Evolutionary conservation across 2,888 invertebrate species (phyloP).

Genomic region (Boloria selene): DNA sequence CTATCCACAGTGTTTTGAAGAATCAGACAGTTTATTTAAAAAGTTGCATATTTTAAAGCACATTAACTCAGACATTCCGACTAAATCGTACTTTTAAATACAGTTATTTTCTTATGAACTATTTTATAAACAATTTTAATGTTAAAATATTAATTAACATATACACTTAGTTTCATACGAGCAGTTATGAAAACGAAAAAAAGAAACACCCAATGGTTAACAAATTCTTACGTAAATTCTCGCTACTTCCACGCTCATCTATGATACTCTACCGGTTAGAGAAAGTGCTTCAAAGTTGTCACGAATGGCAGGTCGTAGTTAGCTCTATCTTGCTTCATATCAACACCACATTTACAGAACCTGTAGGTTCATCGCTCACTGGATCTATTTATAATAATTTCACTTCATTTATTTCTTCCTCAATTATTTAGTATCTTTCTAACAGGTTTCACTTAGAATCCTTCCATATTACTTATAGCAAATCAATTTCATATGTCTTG

Average conservation of each 20-base stretch:
- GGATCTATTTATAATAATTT: not conserved
- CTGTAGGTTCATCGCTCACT: not conserved
- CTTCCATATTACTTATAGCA: too few relatives aligned
- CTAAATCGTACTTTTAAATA: too few relatives aligned
- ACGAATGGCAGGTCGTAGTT: constrained; percentile 23
- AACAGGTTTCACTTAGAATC: too few relatives aligned
- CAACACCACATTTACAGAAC: not conserved
- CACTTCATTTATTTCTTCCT: too few relatives aligned
- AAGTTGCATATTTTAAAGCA: too few relatives aligned
- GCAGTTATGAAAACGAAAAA: not conserved
- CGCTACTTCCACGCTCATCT: constrained; percentile 1
- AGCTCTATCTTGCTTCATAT: constrained; percentile 14
- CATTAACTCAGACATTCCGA: too few relatives aligned
- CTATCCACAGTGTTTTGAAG: not conserved
- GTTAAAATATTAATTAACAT: too few relatives aligned
- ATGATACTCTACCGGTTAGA: constrained; percentile 16
- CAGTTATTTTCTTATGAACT: too few relatives aligned
- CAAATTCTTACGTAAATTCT: constrained; percentile 20
- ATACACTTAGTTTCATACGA: not conserved
- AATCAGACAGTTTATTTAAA: not conserved
- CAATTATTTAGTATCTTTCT: too few relatives aligned
- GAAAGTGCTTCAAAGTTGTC: constrained; percentile 34
- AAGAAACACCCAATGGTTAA: constrained; percentile 6
- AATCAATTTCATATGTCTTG: too few relatives aligned
- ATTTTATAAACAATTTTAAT: too few relatives aligned